Evolutionary conservation across 1,140 invertebrate species (phyloP).

Genomic region (Leucophenga varia): DNA sequence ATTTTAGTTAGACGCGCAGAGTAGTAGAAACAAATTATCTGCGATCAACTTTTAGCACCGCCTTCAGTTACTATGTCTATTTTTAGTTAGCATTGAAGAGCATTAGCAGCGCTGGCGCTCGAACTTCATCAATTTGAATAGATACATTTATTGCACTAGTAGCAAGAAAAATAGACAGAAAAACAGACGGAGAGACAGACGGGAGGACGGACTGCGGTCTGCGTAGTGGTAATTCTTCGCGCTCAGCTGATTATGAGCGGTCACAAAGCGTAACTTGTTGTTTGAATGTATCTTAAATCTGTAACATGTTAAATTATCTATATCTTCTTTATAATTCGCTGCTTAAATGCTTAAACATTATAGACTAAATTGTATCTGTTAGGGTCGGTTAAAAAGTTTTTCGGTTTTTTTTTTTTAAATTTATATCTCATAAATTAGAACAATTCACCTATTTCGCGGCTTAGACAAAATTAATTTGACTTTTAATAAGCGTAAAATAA

Average conservation of each 20-base stretch:
- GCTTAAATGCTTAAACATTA: too few species aligned
- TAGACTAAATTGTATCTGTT: too few species aligned
- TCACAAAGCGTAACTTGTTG: slow-evolving; percentile 51
- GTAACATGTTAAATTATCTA: slow-evolving; percentile 7
- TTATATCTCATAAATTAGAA: too few species aligned
- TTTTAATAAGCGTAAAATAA: too few species aligned
- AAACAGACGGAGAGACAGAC: too few species aligned
- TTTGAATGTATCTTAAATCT: slow-evolving; percentile 34
- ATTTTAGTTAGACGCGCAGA: slow-evolving; percentile 11
- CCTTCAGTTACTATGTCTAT: slow-evolving; percentile 14
- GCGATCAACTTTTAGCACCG: background rate
- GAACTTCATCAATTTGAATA: background rate
- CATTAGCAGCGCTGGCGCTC: slow-evolving; percentile 19
- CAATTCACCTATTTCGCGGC: too few species aligned
- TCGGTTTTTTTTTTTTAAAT: too few species aligned
- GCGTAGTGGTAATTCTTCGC: slow-evolving; percentile 49
- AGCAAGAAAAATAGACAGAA: too few species aligned
- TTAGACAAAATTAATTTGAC: too few species aligned
- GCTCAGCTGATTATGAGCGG: slow-evolving; percentile 49
- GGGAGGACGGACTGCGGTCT: background rate
- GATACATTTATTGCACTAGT: too few species aligned
- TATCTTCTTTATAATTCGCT: too few species aligned
- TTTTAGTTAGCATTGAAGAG: slow-evolving; percentile 18
- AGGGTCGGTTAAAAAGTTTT: too few species aligned
- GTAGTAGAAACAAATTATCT: background rate